Conservation (phyloP, 2,888 invertebrate genomes). For the Ryuthela nishihirai region DNA sequence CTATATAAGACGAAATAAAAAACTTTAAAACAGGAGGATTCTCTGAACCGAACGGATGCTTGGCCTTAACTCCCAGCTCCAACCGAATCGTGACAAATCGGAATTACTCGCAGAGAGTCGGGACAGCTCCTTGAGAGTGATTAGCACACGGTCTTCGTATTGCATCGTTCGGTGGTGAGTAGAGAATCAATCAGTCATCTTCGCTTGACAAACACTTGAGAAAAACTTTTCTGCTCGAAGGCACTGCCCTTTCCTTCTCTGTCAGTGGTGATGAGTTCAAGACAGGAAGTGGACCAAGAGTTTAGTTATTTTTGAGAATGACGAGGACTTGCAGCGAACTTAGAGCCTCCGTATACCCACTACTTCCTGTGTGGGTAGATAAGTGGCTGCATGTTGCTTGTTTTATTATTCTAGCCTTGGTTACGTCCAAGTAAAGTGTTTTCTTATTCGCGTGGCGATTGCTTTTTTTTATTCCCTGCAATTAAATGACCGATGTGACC, state of each 20-base stretch:
- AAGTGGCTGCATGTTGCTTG: conserved; percentile 31
- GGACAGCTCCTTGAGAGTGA: neutral
- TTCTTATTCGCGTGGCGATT: conserved; percentile 24
- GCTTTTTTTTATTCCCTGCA: conserved; percentile 15
- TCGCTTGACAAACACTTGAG: neutral
- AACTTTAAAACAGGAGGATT: no score
- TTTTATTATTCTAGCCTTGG: conserved; percentile 26
- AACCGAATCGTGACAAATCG: no score
- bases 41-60: no score
- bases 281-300: conserved; percentile 1
- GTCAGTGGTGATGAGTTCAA: conserved; percentile 6
- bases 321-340: conserved; percentile 24
- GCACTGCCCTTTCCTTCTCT: no score
- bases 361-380: conserved; percentile 28
- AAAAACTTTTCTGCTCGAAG: neutral
- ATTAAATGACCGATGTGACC: conserved; percentile 15
- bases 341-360: no score
- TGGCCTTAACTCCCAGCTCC: no score
- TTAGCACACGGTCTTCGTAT: no score
- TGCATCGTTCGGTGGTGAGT: no score
- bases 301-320: conserved; percentile 30
- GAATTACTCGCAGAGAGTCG: no score
- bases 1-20: no score
- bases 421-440: conserved; percentile 35
- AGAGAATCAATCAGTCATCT: no score